Percentiles rank a stretch among this genome's conserved stretches.
These are phyloP conservation scores for pig (Sus scrofa) DNA, from an alignment of 2,113 vertebrate species.

Conservation along the genomic window DNA sequence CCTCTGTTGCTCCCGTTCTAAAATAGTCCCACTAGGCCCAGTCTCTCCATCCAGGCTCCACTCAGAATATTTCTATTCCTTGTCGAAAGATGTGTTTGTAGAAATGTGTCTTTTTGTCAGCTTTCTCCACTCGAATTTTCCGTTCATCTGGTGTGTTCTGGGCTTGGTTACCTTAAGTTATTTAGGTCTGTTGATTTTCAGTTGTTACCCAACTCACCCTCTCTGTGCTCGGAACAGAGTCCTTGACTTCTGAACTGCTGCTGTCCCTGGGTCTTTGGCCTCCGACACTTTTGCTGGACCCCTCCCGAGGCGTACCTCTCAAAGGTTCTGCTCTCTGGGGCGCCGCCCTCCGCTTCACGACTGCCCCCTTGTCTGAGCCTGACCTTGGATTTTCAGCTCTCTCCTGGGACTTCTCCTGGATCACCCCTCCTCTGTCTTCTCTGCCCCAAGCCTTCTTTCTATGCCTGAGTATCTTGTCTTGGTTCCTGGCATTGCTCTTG, in stretches of 20 bases:
- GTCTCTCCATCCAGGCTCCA: neutral
- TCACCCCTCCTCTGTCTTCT: neutral
- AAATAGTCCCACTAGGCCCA: neutral
- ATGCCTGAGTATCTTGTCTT: rapidly evolving
- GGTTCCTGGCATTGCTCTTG: neutral
- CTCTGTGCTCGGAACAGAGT: too few species aligned
- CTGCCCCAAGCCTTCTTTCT: neutral
- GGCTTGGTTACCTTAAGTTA: neutral
- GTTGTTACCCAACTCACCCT: neutral
- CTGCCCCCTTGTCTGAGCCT: neutral
- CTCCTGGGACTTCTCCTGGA: neutral
- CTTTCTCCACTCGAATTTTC: neutral
- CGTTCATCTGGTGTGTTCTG: neutral
- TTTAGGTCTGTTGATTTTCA: neutral
- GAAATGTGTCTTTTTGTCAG: neutral
- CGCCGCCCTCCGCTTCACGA: rapidly evolving
- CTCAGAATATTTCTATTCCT: neutral
- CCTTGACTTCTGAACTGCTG: neutral
- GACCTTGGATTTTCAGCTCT: neutral
- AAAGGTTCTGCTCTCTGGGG: neutral
- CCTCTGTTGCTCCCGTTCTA: neutral
- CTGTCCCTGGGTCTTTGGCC: neutral
- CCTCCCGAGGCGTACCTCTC: neutral
- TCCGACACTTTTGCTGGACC: neutral
- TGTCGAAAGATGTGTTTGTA: neutral